phyloP scores from a whole-genome alignment of 2,888 invertebrate genomes.

The Piscicola geometra region DNA sequence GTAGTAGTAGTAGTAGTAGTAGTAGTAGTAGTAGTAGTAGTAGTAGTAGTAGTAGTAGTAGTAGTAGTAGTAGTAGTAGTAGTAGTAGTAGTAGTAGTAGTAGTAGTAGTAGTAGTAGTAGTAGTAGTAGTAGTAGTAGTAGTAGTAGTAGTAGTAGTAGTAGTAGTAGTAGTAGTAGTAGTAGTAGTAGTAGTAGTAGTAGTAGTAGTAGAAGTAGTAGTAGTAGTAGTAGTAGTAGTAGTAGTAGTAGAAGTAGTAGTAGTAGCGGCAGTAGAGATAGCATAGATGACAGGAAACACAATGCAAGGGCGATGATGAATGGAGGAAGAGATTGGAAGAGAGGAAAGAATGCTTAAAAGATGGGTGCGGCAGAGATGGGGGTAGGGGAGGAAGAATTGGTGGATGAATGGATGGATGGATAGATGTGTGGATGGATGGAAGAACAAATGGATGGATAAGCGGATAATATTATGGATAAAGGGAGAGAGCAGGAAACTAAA shows the following conservation, averaged over 20 bases:
- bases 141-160: constrained; percentile 18
- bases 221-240: constrained; percentile 18
- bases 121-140: constrained; percentile 18
- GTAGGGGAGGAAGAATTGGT: too few species aligned
- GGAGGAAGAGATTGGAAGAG: too few species aligned
- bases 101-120: constrained; percentile 18
- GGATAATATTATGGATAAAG: too few species aligned
- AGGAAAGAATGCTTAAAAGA: too few species aligned
- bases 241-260: constrained; percentile 16
- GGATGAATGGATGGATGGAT: too few species aligned
- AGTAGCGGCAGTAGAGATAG: constrained; percentile 15
- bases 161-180: constrained; percentile 18
- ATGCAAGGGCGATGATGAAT: too few species aligned
- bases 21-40: constrained; percentile 18
- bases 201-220: constrained; percentile 16
- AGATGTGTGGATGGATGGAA: too few species aligned
- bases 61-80: constrained; percentile 18
- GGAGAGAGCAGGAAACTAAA: too few species aligned
- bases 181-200: constrained; percentile 16
- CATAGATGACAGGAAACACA: too few species aligned
- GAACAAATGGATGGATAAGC: too few species aligned
- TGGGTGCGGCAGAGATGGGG: too few species aligned
- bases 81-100: constrained; percentile 18
- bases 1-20: constrained; percentile 18
- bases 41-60: constrained; percentile 18